These are phyloP conservation scores for Scaeva pyrastri DNA, from an alignment of 2,888 invertebrate genomes.

Conservation along the genomic window DNA sequence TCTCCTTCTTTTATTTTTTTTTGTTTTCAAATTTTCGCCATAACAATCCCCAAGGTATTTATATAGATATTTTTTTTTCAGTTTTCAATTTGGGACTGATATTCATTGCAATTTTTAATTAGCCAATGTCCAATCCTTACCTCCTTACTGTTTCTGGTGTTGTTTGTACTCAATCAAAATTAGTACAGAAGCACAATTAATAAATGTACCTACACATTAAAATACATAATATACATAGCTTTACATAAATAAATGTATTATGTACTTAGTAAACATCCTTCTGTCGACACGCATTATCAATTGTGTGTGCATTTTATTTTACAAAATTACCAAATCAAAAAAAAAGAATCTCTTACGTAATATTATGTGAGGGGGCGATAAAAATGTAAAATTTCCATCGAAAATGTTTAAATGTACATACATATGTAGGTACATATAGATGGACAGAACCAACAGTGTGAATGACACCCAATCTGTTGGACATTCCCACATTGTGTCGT, in stretches of 20 bases:
- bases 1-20: too few relatives aligned
- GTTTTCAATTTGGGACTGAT: constrained; percentile 44
- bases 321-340: not conserved
- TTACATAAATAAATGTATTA: not conserved
- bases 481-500: constrained; percentile 21
- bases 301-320: constrained; percentile 12
- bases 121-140: constrained; percentile 52
- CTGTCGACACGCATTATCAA: constrained; percentile 26
- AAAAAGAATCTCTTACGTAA: constrained; percentile 23
- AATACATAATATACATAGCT: not conserved
- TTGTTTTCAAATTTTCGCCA: too few relatives aligned
- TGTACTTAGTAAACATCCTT: constrained; percentile 1
- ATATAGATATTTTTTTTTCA: too few relatives aligned
- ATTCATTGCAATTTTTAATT: constrained; percentile 69
- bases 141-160: not conserved
- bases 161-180: constrained; percentile 64
- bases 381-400: constrained; percentile 28
- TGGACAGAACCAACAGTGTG: constrained; percentile 8
- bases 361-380: constrained; percentile 25
- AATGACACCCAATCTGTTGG: constrained; percentile 22
- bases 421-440: not conserved
- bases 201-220: not conserved
- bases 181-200: constrained; percentile 26
- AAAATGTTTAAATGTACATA: constrained; percentile 18
- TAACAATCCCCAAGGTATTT: too few relatives aligned